Percentiles rank a stretch among this genome's conserved stretches.
Evolutionary conservation across 2,113 vertebrate species (phyloP).

Genomic region (Amphiprion ocellaris): DNA sequence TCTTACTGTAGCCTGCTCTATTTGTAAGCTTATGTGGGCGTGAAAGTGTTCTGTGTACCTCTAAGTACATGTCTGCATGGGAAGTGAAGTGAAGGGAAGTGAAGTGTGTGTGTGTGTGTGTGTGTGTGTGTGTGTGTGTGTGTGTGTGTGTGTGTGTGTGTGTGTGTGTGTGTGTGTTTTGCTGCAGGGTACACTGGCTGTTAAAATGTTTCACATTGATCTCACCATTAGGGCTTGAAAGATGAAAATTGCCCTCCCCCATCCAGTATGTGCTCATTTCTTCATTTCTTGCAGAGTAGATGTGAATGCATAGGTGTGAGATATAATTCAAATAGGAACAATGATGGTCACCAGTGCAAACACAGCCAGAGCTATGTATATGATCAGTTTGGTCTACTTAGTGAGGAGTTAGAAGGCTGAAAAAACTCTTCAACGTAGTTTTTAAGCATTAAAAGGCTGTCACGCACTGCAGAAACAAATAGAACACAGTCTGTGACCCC

Average conservation of each 20-base stretch:
- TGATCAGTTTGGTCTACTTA: not conserved
- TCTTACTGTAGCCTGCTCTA: not conserved
- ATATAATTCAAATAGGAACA: not conserved
- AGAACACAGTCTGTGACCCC: not conserved
- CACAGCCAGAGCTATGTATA: not conserved
- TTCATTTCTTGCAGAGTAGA: not conserved
- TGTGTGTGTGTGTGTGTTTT: conserved; percentile 9
- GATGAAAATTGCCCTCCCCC: not conserved
- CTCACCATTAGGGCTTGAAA: conserved; percentile 20
- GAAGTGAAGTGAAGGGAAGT: not conserved
- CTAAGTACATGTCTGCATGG: conserved; percentile 6
- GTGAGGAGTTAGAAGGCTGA: not conserved
- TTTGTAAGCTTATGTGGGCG: conserved; percentile 25
- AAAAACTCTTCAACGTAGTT: not conserved
- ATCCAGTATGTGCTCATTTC: not conserved
- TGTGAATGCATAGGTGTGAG: not conserved
- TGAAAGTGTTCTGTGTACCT: conserved; percentile 19
- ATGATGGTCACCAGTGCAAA: not conserved
- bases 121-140: conserved; percentile 15
- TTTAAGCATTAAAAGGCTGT: no score
- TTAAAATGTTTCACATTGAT: conserved; percentile 36
- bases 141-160: conserved; percentile 8
- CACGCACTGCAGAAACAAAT: not conserved
- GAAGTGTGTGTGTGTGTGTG: conserved; percentile 5
- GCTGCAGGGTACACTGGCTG: conserved; percentile 16